Percentiles rank a stretch among this genome's conserved stretches.
Evolutionary conservation across 2,888 invertebrate genomes (phyloP).

Genomic region (Pyrocoelia pectoralis): DNA sequence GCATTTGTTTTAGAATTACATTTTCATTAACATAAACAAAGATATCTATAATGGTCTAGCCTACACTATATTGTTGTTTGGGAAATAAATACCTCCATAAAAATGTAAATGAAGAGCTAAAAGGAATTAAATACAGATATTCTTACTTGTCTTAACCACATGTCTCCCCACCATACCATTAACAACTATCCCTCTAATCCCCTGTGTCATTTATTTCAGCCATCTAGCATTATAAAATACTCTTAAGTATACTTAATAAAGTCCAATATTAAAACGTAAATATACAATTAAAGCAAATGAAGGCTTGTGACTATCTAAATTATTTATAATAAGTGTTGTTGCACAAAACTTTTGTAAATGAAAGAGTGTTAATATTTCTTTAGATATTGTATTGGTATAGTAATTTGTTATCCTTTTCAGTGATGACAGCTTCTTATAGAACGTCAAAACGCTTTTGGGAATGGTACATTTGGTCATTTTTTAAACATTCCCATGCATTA

Average conservation of each 20-base stretch:
- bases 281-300: not conserved
- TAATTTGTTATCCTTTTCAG: constrained; percentile 21
- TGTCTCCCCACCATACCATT: not conserved
- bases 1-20: not conserved
- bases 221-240: not conserved
- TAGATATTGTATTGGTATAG: constrained; percentile 19
- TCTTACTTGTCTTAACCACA: not conserved
- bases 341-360: constrained; percentile 2
- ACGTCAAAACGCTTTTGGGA: not conserved
- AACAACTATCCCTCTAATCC: not conserved
- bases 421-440: constrained; percentile 14
- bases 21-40: not conserved
- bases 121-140: not conserved
- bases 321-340: constrained; percentile 9
- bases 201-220: not conserved
- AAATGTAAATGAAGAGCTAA: too few relatives aligned
- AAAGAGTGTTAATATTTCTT: constrained; percentile 22
- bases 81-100: not conserved
- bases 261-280: not conserved
- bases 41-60: not conserved
- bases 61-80: not conserved
- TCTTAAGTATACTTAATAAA: not conserved
- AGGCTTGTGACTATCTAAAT: not conserved
- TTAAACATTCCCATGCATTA: not conserved
- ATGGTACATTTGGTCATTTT: not conserved